Conservation (phyloP, 2,113 vertebrate species). For the Rhinolophus sinicus region DNA sequence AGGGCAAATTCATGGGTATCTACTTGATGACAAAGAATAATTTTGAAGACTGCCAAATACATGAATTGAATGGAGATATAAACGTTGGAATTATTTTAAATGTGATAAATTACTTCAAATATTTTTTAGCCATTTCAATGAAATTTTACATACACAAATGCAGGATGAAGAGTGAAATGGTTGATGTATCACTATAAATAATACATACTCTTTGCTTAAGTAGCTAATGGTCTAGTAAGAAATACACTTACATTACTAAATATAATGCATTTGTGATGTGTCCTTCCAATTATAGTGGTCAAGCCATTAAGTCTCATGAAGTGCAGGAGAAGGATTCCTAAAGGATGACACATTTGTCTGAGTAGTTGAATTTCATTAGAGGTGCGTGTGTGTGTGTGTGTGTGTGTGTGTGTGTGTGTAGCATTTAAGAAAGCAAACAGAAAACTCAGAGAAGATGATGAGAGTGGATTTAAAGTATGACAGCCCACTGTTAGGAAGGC, state of each 20-base stretch:
- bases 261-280: neutral
- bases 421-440: neutral
- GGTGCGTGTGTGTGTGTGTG: neutral
- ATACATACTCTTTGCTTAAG: neutral
- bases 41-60: neutral
- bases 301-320: neutral
- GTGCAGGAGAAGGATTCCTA: neutral
- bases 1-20: neutral
- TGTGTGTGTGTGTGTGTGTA: neutral
- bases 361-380: neutral
- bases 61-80: neutral
- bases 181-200: neutral
- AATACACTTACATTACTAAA: neutral
- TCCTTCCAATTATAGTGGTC: neutral
- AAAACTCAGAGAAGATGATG: neutral
- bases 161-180: neutral
- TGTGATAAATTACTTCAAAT: neutral
- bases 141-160: neutral
- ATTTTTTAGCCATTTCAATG: neutral
- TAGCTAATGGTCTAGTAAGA: neutral
- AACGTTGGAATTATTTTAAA: neutral
- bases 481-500: neutral
- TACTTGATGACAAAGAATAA: neutral
- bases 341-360: neutral
- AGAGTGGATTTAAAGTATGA: neutral